Base-by-base conservation (phyloP, 2,113 vertebrate species). In the Neomonachus schauinslandi region DNA sequence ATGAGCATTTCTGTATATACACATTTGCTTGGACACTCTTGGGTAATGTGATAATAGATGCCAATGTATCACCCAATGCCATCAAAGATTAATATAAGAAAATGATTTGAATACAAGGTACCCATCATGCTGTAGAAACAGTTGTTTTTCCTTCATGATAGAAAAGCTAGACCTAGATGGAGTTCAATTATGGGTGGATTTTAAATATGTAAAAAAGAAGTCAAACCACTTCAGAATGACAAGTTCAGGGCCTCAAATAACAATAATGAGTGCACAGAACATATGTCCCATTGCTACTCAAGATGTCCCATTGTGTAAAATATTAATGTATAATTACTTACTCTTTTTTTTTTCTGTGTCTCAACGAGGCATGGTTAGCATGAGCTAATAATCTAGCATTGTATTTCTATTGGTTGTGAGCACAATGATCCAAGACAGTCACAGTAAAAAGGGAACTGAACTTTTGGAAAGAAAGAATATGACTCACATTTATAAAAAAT, bases 41-140 rank as follows among this genome's bases (percentile, higher is more conserved):
- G 97, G 92, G 93, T 95, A 96, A 96, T 89, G 6, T 0, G 0
- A 3, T 90, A 98, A 97, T 96, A 98, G 98, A 98, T 97, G 95
- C 82, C 95, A 97, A 12, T 53, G 91, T 92, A 57, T 81, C 94
- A 98, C 91, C 97, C 93, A 89, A 81, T 98, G 94, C 97, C 97
- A 97, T 33, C 92, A 96, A 98, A 95, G 96, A 98, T 97, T 97
- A 98, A 95, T 93, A 65, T 98, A 97, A 98, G 96, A 97, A 97
- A 98, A 97, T 97, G 79, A 98, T 97, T 69, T 98, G 96, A 98
- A 97, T 97, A 97, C 87, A 90, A 3, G 93, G 89, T 93, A 98
- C 86, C 92, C 97, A 89, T 12, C 88, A 98, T 97, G 42, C 88
- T 96, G 91, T 16, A 96, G 89, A 98, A 98, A 98, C 97, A 97